A percentile compares a stretch with the other conserved stretches of the same genome.
Evolutionary conservation across 1,140 invertebrate species (phyloP).

Genomic region (Homarus americanus): DNA sequence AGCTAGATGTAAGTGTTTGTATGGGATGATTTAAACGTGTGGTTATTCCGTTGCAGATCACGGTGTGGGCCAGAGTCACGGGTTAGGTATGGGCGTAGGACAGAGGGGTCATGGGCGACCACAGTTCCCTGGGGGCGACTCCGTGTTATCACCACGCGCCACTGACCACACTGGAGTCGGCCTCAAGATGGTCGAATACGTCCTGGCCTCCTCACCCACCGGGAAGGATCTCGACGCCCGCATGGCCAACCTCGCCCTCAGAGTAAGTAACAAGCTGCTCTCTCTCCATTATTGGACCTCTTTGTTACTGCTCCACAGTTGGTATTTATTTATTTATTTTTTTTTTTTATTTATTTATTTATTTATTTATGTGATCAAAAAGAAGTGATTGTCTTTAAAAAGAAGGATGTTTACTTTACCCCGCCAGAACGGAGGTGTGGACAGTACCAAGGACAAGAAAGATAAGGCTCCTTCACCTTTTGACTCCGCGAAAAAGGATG

Average conservation of each 20-base stretch:
- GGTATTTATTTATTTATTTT: neutral
- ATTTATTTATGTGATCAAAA: too few relatives aligned
- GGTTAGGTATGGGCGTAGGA: conserved; percentile 73
- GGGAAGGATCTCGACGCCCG: conserved; percentile 84
- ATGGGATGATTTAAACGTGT: too few relatives aligned
- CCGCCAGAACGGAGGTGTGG: conserved; percentile 78
- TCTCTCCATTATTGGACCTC: neutral
- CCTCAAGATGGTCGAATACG: conserved; percentile 99
- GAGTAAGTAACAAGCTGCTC: conserved; percentile 50
- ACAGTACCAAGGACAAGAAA: conserved; percentile 83
- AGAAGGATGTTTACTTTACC: neutral
- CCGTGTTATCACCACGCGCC: conserved; percentile 63
- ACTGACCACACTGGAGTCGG: conserved; percentile 90
- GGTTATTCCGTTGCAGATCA: conserved; percentile 81
- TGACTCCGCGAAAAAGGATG: conserved; percentile 81
- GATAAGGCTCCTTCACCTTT: conserved; percentile 84
- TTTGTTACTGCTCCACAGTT: neutral
- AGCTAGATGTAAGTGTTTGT: too few relatives aligned
- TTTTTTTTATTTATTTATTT: neutral
- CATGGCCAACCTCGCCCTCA: conserved; percentile 79
- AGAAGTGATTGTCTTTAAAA: neutral
- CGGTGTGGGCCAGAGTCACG: conserved; percentile 80
- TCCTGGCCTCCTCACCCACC: conserved; percentile 93
- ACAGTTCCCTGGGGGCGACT: conserved; percentile 65
- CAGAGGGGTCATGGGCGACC: conserved; percentile 35